These are phyloP conservation scores for Albula goreensis DNA, from an alignment of 2,113 vertebrate genomes.

Conservation along the genomic window DNA sequence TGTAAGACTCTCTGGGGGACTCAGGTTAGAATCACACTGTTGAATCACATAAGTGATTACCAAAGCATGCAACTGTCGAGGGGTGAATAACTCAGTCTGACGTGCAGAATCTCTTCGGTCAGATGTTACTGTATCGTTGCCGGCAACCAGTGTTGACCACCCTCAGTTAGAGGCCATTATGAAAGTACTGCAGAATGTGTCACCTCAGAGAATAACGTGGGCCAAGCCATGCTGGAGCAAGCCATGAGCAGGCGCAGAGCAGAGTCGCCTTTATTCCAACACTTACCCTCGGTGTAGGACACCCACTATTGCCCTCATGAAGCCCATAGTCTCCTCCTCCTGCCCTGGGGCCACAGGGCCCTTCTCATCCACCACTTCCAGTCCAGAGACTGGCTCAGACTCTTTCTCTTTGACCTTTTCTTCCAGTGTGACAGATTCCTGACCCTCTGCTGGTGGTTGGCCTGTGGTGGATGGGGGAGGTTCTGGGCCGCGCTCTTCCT, in stretches of 20 bases:
- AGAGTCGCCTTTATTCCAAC: not conserved
- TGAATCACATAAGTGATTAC: not conserved
- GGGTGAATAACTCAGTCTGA: not conserved
- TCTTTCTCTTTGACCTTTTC: slow-evolving; percentile 10
- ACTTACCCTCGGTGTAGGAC: slow-evolving; percentile 55
- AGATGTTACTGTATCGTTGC: not conserved
- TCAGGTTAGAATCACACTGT: not conserved
- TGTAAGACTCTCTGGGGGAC: not conserved
- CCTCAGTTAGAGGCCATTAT: not conserved
- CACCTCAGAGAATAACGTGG: not conserved
- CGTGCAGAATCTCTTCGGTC: not conserved
- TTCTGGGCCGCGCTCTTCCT: not conserved
- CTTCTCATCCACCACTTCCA: slow-evolving; percentile 19
- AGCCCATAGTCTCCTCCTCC: slow-evolving; percentile 29
- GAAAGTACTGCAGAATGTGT: not conserved
- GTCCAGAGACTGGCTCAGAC: not conserved
- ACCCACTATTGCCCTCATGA: slow-evolving; percentile 42
- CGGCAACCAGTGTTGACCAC: not conserved
- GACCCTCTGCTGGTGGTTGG: not conserved
- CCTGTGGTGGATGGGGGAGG: not conserved
- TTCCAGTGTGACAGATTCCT: not conserved
- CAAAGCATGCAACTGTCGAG: slow-evolving; percentile 15
- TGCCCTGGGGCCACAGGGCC: slow-evolving; percentile 8
- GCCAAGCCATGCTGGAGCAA: slow-evolving; percentile 9
- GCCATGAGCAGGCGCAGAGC: slow-evolving; percentile 4